Percentiles rank a stretch among this genome's conserved stretches.
Evolutionary conservation across 92 coral and sea anemone species (phyloP).

Genomic region (Porites divaricata): DNA sequence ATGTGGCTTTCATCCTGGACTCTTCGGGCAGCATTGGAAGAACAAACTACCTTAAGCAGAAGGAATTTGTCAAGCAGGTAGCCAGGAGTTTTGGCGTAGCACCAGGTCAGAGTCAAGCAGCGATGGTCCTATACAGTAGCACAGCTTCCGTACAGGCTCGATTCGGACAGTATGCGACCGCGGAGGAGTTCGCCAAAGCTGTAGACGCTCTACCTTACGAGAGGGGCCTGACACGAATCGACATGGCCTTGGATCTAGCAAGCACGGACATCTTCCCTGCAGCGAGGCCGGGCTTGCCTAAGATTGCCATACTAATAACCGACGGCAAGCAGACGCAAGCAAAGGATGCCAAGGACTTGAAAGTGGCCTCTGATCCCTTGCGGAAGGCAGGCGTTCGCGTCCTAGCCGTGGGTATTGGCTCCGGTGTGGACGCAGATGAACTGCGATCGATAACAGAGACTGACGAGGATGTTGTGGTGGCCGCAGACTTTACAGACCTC

Average conservation of each 20-base stretch:
- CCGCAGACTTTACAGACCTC: slow-evolving; percentile 49
- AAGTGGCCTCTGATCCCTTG: slow-evolving; percentile 50
- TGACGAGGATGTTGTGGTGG: slow-evolving; percentile 48
- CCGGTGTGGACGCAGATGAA: slow-evolving; percentile 48
- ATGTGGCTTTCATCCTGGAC: neutral
- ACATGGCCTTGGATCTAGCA: slow-evolving; percentile 70
- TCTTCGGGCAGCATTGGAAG: slow-evolving; percentile 68
- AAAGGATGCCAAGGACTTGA: slow-evolving; percentile 47
- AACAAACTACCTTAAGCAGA: slow-evolving; percentile 54
- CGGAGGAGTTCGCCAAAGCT: slow-evolving; percentile 34
- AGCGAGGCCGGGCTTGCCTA: slow-evolving; percentile 66
- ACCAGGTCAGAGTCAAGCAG: slow-evolving; percentile 58
- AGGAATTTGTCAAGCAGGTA: slow-evolving; percentile 73
- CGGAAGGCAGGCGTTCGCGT: slow-evolving; percentile 62
- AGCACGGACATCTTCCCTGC: slow-evolving; percentile 56
- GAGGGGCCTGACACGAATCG: slow-evolving; percentile 77
- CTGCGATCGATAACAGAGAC: slow-evolving; percentile 48
- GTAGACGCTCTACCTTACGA: slow-evolving; percentile 60
- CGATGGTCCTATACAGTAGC: slow-evolving; percentile 68
- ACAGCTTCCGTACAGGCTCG: slow-evolving; percentile 44
- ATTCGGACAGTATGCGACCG: slow-evolving; percentile 46
- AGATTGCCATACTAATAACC: slow-evolving; percentile 74
- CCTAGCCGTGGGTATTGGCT: slow-evolving; percentile 73
- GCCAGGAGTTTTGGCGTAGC: slow-evolving; percentile 66
- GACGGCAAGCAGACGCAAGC: slow-evolving; percentile 83